These are phyloP conservation scores for Allolobophora icterica DNA, from an alignment of 2,888 invertebrate genomes.

Conservation along the genomic window DNA sequence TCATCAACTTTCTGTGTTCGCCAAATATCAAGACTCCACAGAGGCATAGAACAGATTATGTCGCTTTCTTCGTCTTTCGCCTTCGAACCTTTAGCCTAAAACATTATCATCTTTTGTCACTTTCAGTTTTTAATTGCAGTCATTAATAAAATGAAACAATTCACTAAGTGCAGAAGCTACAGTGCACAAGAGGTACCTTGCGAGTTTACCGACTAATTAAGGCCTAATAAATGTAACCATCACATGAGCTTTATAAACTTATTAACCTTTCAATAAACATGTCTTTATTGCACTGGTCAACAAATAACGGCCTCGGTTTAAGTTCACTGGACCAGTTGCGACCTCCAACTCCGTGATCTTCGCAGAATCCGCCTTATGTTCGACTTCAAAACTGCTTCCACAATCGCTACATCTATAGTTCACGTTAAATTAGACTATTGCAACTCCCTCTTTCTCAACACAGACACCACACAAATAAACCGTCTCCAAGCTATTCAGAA, in stretches of 20 bases:
- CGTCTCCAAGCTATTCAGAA: no score
- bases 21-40: background rate
- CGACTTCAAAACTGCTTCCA: no score
- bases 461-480: no score
- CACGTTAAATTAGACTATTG: no score
- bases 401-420: no score
- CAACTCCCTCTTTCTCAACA: no score
- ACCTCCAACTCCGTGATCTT: no score
- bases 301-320: no score
- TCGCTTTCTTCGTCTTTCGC: background rate
- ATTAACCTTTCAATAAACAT: background rate
- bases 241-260: background rate
- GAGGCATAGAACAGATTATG: background rate
- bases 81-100: background rate
- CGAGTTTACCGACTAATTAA: background rate
- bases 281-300: no score
- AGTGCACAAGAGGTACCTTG: background rate
- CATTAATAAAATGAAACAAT: background rate
- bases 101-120: background rate
- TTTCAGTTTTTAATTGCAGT: background rate
- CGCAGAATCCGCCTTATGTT: no score
- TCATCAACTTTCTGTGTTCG: background rate
- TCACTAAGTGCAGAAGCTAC: background rate
- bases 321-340: no score
- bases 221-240: background rate